Evolutionary conservation across 1,140 invertebrate species (phyloP), one percentile per base, ranked within the genome.

Genomic region (Lordiphosa clarofinis): DNA sequence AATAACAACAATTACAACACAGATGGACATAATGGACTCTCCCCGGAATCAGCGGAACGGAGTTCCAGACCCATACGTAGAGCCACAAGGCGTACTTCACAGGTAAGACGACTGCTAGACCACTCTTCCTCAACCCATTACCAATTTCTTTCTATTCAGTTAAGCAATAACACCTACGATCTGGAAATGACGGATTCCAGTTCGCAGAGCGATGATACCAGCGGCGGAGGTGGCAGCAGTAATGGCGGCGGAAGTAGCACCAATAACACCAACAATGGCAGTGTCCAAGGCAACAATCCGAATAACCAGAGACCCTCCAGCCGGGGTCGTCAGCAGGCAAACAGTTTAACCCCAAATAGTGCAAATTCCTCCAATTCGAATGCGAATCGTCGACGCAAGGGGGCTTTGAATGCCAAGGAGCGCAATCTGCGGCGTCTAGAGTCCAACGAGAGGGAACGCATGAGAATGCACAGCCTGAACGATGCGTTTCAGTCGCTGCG

Each of bases 391-490:
- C 91, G 93, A 67, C 90, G 94, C 59, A 93, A 94, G 89, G 93
- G 93, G 35, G 92, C 92, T 1, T 90, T 95, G 24, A 94, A 92
- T 56, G 94, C 95, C 8, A 90, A 95, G 31, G 95, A 97, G 79
- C 90, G 95, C 61, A 96, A 96, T 87, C 86, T 96, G 13, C 91
- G 95, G 21, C 91, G 96, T 40, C 90, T 96, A 40, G 95, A 96
- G 89, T 96, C 94, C 75, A 97, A 97, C 89, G 95, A 97, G 87
- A 90, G 95, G 58, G 95, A 97, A 89, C 90, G 95, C 66, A 94
- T 95, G 92, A 91, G 96, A 71, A 97, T 97, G 95, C 96, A 96
- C 89, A 94, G 93, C 39, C 91, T 96, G 49, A 96, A 96, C 86
- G 95, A 96, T 87, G 96, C 95, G 4, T 97, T 96, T 87, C 90